Conservation (phyloP, 2,888 invertebrate genomes). For the Parascotia fuliginaria region DNA sequence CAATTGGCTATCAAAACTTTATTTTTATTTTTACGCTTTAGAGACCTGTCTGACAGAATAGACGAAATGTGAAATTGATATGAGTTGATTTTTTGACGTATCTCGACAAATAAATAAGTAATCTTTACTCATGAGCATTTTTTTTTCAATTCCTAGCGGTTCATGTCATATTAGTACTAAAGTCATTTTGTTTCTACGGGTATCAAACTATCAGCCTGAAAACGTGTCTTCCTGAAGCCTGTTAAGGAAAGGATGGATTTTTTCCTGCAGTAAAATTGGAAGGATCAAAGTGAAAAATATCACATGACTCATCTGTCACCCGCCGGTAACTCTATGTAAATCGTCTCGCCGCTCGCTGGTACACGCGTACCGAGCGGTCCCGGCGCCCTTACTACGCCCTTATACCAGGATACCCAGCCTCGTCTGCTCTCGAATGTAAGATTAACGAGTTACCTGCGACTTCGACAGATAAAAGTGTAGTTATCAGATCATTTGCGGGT, state of each 20-base stretch:
- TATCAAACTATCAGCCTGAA: too few relatives aligned
- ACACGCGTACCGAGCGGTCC: conserved; percentile 47
- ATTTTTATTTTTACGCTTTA: not conserved
- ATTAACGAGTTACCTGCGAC: conserved; percentile 10
- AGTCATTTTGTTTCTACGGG: too few relatives aligned
- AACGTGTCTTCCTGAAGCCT: too few relatives aligned
- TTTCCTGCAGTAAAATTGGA: not conserved
- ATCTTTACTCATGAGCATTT: too few relatives aligned
- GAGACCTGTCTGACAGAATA: not conserved
- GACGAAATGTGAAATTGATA: too few relatives aligned
- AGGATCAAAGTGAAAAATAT: not conserved
- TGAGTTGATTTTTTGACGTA: too few relatives aligned
- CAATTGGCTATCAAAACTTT: not conserved
- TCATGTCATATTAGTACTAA: too few relatives aligned
- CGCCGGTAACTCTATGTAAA: conserved; percentile 27
- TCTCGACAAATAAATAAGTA: too few relatives aligned
- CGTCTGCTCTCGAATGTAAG: conserved; percentile 2
- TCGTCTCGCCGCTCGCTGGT: conserved; percentile 44
- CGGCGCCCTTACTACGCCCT: conserved; percentile 48
- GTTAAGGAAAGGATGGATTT: too few relatives aligned
- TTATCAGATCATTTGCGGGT: not conserved
- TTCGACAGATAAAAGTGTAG: conserved; percentile 1
- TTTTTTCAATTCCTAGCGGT: too few relatives aligned
- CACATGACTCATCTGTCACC: conserved; percentile 20
- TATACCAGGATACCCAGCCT: conserved; percentile 29